These are phyloP conservation scores for Parnassius mnemosyne DNA, from an alignment of 2,888 invertebrate genomes.

Conservation along the genomic window DNA sequence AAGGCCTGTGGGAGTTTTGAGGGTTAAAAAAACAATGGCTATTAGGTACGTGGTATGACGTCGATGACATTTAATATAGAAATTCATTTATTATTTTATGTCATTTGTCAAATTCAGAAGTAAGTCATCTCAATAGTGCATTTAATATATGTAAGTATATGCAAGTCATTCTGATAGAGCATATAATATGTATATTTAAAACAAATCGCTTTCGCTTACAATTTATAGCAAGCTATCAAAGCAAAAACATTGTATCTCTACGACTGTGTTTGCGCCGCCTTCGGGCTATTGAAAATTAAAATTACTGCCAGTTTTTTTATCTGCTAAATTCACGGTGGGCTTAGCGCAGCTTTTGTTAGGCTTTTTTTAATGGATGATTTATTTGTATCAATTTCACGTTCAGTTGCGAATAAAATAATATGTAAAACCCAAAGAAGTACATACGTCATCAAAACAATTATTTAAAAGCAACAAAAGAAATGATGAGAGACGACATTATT, in stretches of 20 bases:
- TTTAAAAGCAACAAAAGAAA: neutral
- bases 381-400: constrained; percentile 25
- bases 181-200: neutral
- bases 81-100: too few species aligned
- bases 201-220: constrained; percentile 32
- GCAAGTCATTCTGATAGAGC: too few species aligned
- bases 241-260: constrained; percentile 59
- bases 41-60: too few species aligned
- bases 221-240: constrained; percentile 44
- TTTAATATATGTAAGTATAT: too few species aligned
- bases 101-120: too few species aligned
- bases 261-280: constrained; percentile 59
- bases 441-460: constrained; percentile 9
- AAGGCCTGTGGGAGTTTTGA: too few species aligned
- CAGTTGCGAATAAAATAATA: constrained; percentile 6
- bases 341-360: constrained; percentile 50
- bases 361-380: constrained; percentile 29
- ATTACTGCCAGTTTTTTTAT: constrained; percentile 62
- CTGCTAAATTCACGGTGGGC: constrained; percentile 51
- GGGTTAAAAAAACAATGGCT: too few species aligned
- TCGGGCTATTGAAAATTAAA: constrained; percentile 74
- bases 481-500: too few species aligned
- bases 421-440: constrained; percentile 1
- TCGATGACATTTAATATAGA: too few species aligned
- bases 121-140: too few species aligned